Evolutionary conservation across 1,140 invertebrate species (phyloP), one percentile per base, ranked within the genome.

Genomic region (Cydia pomonella): DNA sequence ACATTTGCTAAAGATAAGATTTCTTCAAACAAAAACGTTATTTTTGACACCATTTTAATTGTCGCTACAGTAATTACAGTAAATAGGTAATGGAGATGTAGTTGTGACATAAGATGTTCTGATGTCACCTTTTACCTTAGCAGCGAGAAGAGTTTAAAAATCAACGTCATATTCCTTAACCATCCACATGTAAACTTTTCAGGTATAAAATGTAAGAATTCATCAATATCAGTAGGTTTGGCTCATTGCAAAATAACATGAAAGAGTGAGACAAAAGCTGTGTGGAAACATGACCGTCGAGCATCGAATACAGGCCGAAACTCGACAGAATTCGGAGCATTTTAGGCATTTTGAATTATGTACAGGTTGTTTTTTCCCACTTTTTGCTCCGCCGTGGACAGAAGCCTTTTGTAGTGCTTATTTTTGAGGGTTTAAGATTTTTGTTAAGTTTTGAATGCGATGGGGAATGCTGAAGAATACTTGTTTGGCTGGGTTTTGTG

Each of bases 381-480:
- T 59, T 23, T 59, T 59, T 59, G 21, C 16, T 18, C n/a, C 47
- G 47, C 16, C 47, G 47, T n/a, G 47, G 47, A 18, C 47, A 50
- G 47, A 50, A 50, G 47, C 47, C 47, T 50, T 50, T 50, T 50
- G n/a, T 38, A 21, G 9, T 72, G 69, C 44, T 72, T 72, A 21
- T 25, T 29, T 69, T 72, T 38, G n/a, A n/a, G 23, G 69, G 33
- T 72, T 72, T 41, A 21, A 72, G 33, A 72, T 72, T 72, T 21
- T 33, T 41, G 69, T 18, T 25, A 29, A 38, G 72, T 44, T 63
- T 73, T 9, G 59, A 38, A 59, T 50, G n/a, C 47, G 16, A 18
- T 18, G n/a, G 47, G 33, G 47, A 50, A 50, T 50, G 16, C n/a
- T 50, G 47, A 50, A 50, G 47, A 50, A n/a, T 50, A n/a, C n/a